A percentile compares a stretch with the other conserved stretches of the same genome.
Conservation (phyloP, 2,113 vertebrate genomes). For the Erythrolamprus reginae region DNA sequence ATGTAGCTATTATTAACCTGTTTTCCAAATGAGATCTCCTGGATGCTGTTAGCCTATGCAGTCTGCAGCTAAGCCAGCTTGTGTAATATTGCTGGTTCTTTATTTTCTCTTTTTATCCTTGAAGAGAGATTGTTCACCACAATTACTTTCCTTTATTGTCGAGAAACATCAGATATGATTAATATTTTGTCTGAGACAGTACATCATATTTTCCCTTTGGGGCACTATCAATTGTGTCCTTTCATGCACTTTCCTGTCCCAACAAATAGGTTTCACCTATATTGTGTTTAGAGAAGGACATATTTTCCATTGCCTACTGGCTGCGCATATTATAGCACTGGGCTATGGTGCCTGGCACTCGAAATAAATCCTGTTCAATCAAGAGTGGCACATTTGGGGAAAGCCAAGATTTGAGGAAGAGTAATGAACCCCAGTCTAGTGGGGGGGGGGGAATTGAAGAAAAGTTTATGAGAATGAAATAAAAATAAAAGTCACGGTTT, state of each 20-base stretch:
- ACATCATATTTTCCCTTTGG: constrained; percentile 65
- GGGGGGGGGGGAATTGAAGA: constrained; percentile 27
- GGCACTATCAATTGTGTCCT: constrained; percentile 55
- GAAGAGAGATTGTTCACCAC: constrained; percentile 69
- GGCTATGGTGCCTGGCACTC: constrained; percentile 36
- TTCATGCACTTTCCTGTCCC: constrained; percentile 67
- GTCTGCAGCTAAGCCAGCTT: constrained; percentile 32
- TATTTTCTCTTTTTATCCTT: constrained; percentile 66
- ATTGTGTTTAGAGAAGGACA: constrained; percentile 72
- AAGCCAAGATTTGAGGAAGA: constrained; percentile 34
- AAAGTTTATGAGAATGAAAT: constrained; percentile 28
- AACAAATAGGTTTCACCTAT: constrained; percentile 68
- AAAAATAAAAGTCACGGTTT: not conserved
- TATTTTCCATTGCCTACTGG: constrained; percentile 59
- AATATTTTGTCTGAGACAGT: constrained; percentile 66
- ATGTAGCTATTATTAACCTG: constrained; percentile 46
- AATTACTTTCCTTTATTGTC: constrained; percentile 71
- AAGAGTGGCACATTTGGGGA: constrained; percentile 39
- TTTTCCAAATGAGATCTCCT: constrained; percentile 51
- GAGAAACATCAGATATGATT: constrained; percentile 72
- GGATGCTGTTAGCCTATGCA: constrained; percentile 35
- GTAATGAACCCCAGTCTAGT: constrained; percentile 7
- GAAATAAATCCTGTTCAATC: constrained; percentile 53
- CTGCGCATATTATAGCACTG: constrained; percentile 58
- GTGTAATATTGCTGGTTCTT: constrained; percentile 58